phyloP scores from a whole-genome alignment of 2,888 invertebrate genomes.

The Isoperla grammatica region DNA sequence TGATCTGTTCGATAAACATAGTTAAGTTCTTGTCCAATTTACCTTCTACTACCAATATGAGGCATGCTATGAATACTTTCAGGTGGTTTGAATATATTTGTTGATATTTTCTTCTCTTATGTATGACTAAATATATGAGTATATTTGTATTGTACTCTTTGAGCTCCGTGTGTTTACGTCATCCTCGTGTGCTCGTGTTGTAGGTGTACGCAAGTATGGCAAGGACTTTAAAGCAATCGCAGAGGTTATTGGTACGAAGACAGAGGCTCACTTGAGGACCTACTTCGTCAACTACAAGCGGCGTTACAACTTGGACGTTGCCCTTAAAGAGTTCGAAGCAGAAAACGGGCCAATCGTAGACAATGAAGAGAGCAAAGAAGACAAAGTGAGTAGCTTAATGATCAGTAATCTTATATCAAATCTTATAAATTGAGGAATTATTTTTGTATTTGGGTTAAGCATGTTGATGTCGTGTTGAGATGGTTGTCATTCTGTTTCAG shows the following conservation, averaged over 20 bases:
- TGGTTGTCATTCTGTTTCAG: constrained; percentile 10
- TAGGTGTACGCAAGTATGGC: constrained; percentile 57
- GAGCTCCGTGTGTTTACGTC: too few species aligned
- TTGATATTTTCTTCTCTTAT: too few species aligned
- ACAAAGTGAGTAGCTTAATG: constrained; percentile 39
- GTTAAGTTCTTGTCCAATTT: too few species aligned
- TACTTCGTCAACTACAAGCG: constrained; percentile 90
- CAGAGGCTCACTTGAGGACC: constrained; percentile 83
- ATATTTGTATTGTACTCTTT: too few species aligned
- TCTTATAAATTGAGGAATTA: too few species aligned
- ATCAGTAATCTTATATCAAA: not conserved
- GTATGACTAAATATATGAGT: too few species aligned
- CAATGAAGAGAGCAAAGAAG: constrained; percentile 45
- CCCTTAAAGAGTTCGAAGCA: constrained; percentile 79
- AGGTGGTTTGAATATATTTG: too few species aligned
- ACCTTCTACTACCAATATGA: too few species aligned
- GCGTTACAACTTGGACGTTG: constrained; percentile 80
- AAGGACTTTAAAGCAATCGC: constrained; percentile 92
- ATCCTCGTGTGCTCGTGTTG: constrained; percentile 25
- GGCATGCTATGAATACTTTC: too few species aligned
- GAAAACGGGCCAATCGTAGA: constrained; percentile 55
- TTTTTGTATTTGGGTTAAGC: not conserved
- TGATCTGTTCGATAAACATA: too few species aligned
- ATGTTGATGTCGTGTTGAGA: too few species aligned
- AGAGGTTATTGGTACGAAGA: constrained; percentile 91